A percentile compares a stretch with the other conserved stretches of the same genome.
Evolutionary conservation across 2,888 invertebrate species (phyloP).

Genomic region (Eulithis prunata): DNA sequence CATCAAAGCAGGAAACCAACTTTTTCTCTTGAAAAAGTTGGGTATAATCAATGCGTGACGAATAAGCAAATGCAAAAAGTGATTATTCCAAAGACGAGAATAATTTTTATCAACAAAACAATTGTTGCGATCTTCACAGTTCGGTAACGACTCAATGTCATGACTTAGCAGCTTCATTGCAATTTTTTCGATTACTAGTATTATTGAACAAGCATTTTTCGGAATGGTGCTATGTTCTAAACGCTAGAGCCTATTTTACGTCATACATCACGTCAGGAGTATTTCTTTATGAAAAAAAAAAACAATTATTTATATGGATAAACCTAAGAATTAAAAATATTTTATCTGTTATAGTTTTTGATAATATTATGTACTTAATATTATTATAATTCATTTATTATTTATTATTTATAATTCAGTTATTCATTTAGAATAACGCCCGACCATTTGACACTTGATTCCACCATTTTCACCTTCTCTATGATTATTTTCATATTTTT

Average conservation of each 20-base stretch:
- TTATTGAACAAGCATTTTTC: background rate
- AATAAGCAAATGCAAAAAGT: slow-evolving; percentile 31
- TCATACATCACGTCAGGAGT: too few relatives aligned
- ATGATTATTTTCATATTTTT: too few relatives aligned
- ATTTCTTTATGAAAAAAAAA: too few relatives aligned
- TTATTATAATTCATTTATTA: too few relatives aligned
- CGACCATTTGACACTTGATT: too few relatives aligned
- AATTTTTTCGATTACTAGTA: slow-evolving; percentile 3
- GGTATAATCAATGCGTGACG: slow-evolving; percentile 24
- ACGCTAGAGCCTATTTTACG: background rate
- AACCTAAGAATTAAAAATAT: too few relatives aligned
- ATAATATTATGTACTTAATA: too few relatives aligned
- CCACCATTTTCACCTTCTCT: too few relatives aligned
- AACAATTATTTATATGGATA: too few relatives aligned
- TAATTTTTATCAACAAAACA: slow-evolving; percentile 40
- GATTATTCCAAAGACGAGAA: slow-evolving; percentile 34
- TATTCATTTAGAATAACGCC: too few relatives aligned
- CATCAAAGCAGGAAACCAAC: slow-evolving; percentile 14
- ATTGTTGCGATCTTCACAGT: slow-evolving; percentile 66
- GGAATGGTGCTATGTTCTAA: background rate
- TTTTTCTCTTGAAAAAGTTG: slow-evolving; percentile 20
- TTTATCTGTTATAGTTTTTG: too few relatives aligned
- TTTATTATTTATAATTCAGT: too few relatives aligned
- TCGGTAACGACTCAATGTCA: slow-evolving; percentile 64
- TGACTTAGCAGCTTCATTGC: slow-evolving; percentile 20